Percentiles rank a stretch among this genome's conserved stretches.
Conservation (phyloP, 2,113 vertebrate genomes). For the Galeopterus variegatus region DNA sequence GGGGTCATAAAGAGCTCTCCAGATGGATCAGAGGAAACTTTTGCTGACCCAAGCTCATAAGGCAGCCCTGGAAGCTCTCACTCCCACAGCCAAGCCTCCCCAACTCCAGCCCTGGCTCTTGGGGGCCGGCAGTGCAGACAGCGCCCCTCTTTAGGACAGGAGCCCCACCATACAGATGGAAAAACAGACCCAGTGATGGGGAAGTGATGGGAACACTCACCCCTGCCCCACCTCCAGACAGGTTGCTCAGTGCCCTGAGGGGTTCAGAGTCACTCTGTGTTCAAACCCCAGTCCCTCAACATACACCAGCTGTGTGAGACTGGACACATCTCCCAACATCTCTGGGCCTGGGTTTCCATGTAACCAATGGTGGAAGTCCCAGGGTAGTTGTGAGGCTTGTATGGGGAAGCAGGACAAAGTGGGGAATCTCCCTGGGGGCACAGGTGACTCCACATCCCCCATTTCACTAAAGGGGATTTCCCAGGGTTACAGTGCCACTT, state of each 20-base stretch:
- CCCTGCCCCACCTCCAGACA: neutral
- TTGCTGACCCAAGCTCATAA: neutral
- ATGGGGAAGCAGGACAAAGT: rapidly evolving
- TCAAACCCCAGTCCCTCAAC: neutral
- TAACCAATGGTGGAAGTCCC: neutral
- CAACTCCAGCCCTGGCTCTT: neutral
- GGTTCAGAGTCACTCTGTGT: neutral
- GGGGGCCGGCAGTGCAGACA: neutral
- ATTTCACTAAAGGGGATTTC: neutral
- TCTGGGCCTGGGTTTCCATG: neutral
- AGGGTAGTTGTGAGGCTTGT: neutral
- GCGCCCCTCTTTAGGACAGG: neutral
- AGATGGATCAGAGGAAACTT: neutral
- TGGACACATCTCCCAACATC: rapidly evolving
- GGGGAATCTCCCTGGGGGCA: neutral
- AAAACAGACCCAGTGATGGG: neutral
- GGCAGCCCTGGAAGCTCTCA: neutral
- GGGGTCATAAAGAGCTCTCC: neutral
- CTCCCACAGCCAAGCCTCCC: neutral
- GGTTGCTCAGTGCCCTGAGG: neutral
- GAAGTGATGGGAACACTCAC: neutral
- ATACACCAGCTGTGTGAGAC: rapidly evolving
- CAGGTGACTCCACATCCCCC: neutral
- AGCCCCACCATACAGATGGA: neutral
- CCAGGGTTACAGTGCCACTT: neutral